These are phyloP conservation scores for Andrena bicolor DNA, from an alignment of 2,888 invertebrate species.

Conservation along the genomic window DNA sequence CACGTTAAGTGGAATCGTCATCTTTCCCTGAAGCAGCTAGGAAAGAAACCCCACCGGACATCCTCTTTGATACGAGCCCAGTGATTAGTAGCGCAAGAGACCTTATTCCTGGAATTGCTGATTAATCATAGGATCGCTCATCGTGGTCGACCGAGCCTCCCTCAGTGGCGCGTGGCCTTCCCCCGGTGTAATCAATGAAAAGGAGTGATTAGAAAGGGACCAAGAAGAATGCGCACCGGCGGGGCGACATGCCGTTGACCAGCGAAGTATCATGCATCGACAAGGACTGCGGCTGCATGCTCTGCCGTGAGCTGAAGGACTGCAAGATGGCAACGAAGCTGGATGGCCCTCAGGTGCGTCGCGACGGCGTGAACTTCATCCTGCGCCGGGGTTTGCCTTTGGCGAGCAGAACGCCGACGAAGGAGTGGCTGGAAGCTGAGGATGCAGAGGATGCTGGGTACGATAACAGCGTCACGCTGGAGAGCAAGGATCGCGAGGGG, in stretches of 20 bases:
- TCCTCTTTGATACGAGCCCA: no score
- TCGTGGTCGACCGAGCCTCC: no score
- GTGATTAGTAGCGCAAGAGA: no score
- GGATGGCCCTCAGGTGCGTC: constrained; percentile 51
- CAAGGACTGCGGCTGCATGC: constrained; percentile 90
- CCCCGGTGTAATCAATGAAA: no score
- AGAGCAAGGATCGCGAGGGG: constrained; percentile 59
- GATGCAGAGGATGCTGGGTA: constrained; percentile 69
- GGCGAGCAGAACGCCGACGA: constrained; percentile 73
- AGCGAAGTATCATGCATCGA: constrained; percentile 57
- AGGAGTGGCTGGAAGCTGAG: constrained; percentile 76
- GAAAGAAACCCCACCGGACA: no score
- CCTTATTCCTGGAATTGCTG: no score
- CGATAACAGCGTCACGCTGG: constrained; percentile 75
- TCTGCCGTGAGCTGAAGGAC: constrained; percentile 91
- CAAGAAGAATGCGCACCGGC: constrained; percentile 35
- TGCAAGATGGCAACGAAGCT: constrained; percentile 84
- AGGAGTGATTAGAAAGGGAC: not conserved
- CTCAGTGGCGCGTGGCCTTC: no score
- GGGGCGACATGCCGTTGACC: constrained; percentile 67
- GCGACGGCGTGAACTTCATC: constrained; percentile 86
- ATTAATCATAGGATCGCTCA: no score
- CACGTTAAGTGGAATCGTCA: no score
- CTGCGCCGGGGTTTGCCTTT: constrained; percentile 82
- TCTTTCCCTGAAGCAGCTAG: no score